Conservation (phyloP, 2,888 invertebrate species). For the Monoplex corrugatus region DNA sequence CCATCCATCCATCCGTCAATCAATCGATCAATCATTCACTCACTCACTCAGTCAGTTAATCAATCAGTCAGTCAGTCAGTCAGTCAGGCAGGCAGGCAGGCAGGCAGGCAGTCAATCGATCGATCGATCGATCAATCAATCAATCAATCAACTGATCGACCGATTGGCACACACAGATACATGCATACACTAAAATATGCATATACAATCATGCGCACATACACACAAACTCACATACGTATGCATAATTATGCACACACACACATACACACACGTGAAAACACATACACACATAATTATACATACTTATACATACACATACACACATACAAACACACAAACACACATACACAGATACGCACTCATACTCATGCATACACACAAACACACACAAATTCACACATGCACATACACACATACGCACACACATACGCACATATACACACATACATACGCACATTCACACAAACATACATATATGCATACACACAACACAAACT, state of each 20-base stretch:
- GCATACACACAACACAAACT: slow-evolving; percentile 4
- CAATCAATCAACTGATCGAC: neutral
- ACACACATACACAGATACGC: neutral
- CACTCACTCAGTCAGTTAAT: too few species aligned
- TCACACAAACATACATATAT: neutral
- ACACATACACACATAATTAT: neutral
- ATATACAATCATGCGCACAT: too few species aligned
- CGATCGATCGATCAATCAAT: neutral
- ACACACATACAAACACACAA: slow-evolving; percentile 5
- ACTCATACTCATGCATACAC: neutral
- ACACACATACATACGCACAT: neutral
- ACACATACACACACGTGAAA: neutral
- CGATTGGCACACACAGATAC: neutral
- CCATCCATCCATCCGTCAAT: too few species aligned
- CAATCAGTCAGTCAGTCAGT: neutral
- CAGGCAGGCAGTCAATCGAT: neutral
- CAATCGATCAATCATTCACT: too few species aligned
- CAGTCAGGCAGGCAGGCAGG: neutral
- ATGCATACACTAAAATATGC: neutral
- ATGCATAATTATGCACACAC: neutral
- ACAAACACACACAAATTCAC: neutral
- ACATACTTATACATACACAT: neutral
- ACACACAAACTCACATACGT: too few species aligned
- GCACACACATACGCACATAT: neutral
- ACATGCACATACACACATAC: neutral